phyloP scores from a whole-genome alignment of 1,140 invertebrate genomes.

The Cheumatopsyche charites region DNA sequence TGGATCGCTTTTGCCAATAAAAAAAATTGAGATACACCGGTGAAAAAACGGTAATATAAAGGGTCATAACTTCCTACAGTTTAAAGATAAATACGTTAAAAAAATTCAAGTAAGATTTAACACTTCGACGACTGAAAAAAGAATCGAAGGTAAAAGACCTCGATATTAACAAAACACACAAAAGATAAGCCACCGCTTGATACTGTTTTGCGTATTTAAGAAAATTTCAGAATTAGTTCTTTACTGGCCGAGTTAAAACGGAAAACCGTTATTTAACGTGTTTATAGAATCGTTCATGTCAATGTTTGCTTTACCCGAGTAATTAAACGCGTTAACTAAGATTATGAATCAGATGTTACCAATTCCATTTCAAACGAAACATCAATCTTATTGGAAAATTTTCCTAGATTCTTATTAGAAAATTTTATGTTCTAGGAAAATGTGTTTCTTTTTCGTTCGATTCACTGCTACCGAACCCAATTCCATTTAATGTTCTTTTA shows the following conservation, averaged over 20 bases:
- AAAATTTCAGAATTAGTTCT: too few relatives aligned
- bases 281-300: slow-evolving; percentile 3
- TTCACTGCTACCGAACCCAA: not conserved
- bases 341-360: slow-evolving; percentile 8
- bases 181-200: not conserved
- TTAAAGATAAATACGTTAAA: not conserved
- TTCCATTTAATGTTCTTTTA: slow-evolving; percentile 4
- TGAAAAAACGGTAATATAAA: not conserved
- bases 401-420: not conserved
- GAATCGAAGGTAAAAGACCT: slow-evolving; percentile 8
- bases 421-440: too few relatives aligned
- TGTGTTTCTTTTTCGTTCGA: not conserved
- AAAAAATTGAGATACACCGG: not conserved
- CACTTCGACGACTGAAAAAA: not conserved
- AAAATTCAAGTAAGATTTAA: not conserved
- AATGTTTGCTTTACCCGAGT: slow-evolving; percentile 12
- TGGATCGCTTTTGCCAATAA: not conserved
- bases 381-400: not conserved
- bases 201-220: too few relatives aligned
- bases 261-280: not conserved
- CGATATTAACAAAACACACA: not conserved
- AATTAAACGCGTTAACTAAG: slow-evolving; percentile 9
- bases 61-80: slow-evolving; percentile 8
- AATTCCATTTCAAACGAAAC: not conserved
- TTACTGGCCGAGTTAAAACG: too few relatives aligned